Conservation (phyloP, 2,797 vertebrate species). For the Anolis apletophallus region DNA sequence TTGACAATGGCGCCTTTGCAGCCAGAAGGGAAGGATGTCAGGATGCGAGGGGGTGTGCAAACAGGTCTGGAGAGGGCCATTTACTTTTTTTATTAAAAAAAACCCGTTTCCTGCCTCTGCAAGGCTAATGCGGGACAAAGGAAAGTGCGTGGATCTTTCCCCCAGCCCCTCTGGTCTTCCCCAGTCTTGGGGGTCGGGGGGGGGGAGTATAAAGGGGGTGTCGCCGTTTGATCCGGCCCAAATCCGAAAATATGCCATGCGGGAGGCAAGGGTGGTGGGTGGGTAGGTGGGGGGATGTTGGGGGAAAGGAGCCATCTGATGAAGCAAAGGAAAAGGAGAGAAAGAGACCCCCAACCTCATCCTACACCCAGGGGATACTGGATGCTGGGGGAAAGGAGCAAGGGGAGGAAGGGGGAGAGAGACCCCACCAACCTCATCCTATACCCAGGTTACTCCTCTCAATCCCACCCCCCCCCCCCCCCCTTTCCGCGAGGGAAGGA, state of each 20-base stretch:
- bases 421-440: too few species aligned
- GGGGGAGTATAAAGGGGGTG: background rate
- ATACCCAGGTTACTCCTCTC: too few species aligned
- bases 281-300: background rate
- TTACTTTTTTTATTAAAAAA: too few species aligned
- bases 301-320: too few species aligned
- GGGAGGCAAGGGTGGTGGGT: background rate
- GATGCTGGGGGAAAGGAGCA: too few species aligned
- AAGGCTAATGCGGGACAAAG: constrained; percentile 52
- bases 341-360: background rate
- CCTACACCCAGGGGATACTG: background rate
- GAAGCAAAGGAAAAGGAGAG: too few species aligned
- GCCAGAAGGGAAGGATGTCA: constrained; percentile 20
- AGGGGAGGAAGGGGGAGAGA: background rate
- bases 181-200: too few species aligned
- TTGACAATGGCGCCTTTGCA: constrained; percentile 71
- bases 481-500: too few species aligned
- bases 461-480: too few species aligned
- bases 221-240: background rate
- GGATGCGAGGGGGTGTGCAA: too few species aligned
- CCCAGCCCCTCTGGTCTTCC: background rate
- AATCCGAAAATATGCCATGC: background rate
- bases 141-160: constrained; percentile 28
- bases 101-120: constrained; percentile 32
- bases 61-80: background rate